phyloP scores from a whole-genome alignment of 2,888 invertebrate genomes.

The Notodonta ziczac region DNA sequence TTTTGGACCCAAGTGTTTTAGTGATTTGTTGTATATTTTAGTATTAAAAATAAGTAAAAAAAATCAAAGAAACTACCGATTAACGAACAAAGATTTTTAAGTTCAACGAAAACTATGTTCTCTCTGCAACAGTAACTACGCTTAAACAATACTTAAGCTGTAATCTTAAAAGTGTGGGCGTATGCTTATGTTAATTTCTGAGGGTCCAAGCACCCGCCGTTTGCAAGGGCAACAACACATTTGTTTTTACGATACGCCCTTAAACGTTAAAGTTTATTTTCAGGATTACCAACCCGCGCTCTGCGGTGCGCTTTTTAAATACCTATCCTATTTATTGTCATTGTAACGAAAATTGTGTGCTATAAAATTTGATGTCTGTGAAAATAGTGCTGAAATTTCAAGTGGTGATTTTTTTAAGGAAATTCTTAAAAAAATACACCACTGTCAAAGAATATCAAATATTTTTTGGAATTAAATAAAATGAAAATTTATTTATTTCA shows the following conservation, averaged over 20 bases:
- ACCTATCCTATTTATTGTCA: constrained; percentile 34
- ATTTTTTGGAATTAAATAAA: no score
- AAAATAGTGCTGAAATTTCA: not conserved
- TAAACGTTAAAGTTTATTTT: constrained; percentile 51
- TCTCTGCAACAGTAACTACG: constrained; percentile 26
- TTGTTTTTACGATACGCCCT: constrained; percentile 54
- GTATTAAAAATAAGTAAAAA: no score
- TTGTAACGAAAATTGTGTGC: constrained; percentile 16
- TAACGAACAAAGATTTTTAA: no score
- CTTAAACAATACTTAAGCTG: constrained; percentile 31
- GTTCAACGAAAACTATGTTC: no score
- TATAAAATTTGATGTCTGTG: constrained; percentile 8
- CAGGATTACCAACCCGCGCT: constrained; percentile 45
- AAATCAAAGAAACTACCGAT: no score
- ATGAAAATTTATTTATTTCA: no score
- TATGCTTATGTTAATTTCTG: constrained; percentile 55
- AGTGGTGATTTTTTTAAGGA: no score
- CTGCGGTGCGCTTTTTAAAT: constrained; percentile 33
- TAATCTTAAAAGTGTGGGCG: constrained; percentile 39
- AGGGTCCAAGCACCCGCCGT: constrained; percentile 46
- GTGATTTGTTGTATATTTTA: no score
- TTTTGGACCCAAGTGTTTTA: not conserved
- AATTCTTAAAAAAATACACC: no score
- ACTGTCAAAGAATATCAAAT: no score
- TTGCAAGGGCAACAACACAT: constrained; percentile 51